Evolutionary conservation across 2,888 invertebrate species (phyloP).

Genomic region (Allygus modestus): DNA sequence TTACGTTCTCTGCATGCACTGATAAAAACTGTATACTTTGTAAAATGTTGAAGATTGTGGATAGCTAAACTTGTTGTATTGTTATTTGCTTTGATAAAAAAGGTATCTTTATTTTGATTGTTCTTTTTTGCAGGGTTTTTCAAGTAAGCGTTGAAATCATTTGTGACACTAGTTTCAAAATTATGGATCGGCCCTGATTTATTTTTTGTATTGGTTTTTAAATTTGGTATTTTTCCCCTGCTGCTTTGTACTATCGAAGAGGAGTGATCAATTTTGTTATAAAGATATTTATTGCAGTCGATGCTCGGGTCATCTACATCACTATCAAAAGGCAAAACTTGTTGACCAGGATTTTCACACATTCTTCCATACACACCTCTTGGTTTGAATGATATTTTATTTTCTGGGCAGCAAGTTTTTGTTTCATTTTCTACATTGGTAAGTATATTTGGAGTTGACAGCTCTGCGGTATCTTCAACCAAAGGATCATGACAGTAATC

Average conservation of each 20-base stretch:
- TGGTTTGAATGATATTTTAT: constrained; percentile 49
- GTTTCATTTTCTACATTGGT: constrained; percentile 55
- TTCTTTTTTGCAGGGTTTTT: neutral
- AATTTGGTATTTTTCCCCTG: neutral
- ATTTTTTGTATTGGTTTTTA: neutral
- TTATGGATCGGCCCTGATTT: neutral
- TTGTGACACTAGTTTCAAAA: neutral
- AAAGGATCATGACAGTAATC: constrained; percentile 58
- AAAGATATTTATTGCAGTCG: constrained; percentile 49
- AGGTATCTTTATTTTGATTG: neutral
- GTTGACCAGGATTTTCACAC: constrained; percentile 35
- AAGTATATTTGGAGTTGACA: constrained; percentile 32
- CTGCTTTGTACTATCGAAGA: neutral
- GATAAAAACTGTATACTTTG: constrained; percentile 79
- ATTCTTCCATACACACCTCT: constrained; percentile 34
- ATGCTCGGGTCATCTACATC: neutral
- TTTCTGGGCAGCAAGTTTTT: constrained; percentile 51
- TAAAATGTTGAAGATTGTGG: constrained; percentile 77
- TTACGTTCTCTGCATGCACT: constrained; percentile 77
- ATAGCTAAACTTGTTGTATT: constrained; percentile 70
- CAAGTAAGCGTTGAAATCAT: neutral
- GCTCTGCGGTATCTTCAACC: neutral
- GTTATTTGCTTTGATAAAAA: constrained; percentile 63
- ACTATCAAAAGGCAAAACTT: constrained; percentile 34
- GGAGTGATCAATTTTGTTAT: neutral